Evolutionary conservation across 2,888 invertebrate genomes (phyloP).

Genomic region (Entomobrya proxima): DNA sequence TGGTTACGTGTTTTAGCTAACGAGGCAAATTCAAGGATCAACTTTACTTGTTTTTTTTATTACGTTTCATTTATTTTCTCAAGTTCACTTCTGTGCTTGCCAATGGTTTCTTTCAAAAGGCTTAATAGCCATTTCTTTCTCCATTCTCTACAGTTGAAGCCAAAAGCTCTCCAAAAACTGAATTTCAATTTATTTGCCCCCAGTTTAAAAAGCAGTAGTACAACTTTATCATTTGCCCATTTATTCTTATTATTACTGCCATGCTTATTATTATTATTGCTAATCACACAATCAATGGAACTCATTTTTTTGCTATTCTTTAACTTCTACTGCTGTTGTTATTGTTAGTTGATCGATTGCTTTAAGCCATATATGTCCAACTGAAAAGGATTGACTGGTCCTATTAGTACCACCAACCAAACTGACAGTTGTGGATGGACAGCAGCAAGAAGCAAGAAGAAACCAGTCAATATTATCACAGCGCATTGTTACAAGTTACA

Average conservation of each 20-base stretch:
- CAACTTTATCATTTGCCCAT: no score
- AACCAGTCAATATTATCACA: not conserved
- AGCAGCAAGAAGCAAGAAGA: not conserved
- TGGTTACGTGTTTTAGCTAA: no score
- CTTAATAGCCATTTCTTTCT: not conserved
- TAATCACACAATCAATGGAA: slow-evolving; percentile 45
- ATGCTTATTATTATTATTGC: slow-evolving; percentile 28
- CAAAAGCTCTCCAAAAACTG: not conserved
- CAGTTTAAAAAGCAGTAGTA: not conserved
- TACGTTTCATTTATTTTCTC: not conserved
- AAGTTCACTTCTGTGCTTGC: not conserved
- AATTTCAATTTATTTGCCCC: not conserved
- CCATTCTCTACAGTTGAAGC: no score
- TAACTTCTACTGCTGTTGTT: not conserved
- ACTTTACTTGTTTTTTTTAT: not conserved
- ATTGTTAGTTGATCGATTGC: slow-evolving; percentile 63
- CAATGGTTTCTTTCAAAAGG: not conserved
- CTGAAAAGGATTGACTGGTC: slow-evolving; percentile 48
- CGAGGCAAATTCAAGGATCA: not conserved
- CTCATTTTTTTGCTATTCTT: not conserved
- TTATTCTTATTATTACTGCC: no score
- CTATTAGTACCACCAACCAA: slow-evolving; percentile 32
- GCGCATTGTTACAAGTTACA: no score
- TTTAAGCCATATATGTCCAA: slow-evolving; percentile 59
- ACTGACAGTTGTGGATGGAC: no score